These are phyloP conservation scores for Odobenus rosmarus DNA, from an alignment of 2,113 vertebrate species.

Conservation along the genomic window DNA sequence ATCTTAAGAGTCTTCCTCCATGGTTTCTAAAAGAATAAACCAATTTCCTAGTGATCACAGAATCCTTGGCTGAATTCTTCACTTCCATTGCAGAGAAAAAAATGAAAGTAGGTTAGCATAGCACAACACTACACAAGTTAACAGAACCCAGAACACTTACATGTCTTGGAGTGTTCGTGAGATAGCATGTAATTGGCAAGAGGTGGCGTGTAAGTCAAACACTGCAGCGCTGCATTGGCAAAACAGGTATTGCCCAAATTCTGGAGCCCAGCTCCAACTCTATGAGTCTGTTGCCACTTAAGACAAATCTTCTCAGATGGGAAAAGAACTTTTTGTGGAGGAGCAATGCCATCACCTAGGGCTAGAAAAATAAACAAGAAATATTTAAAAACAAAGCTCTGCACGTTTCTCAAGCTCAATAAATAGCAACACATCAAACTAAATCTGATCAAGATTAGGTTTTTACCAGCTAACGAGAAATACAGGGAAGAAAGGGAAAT, in stretches of 20 bases:
- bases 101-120: not conserved
- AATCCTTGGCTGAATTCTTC: slow-evolving; percentile 30
- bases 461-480: not conserved
- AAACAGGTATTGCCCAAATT: slow-evolving; percentile 98
- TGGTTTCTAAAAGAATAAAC: slow-evolving; percentile 30
- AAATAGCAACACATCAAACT: not conserved
- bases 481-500: not conserved
- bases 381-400: slow-evolving; percentile 25
- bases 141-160: slow-evolving; percentile 83
- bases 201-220: slow-evolving; percentile 96
- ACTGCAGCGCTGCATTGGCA: slow-evolving; percentile 97
- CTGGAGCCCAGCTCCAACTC: slow-evolving; percentile 96
- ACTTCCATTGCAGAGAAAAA: slow-evolving; percentile 51
- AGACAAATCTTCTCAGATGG: slow-evolving; percentile 94
- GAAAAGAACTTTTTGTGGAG: slow-evolving; percentile 95
- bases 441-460: not conserved
- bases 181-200: slow-evolving; percentile 97
- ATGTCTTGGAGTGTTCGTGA: slow-evolving; percentile 96
- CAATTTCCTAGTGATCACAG: not conserved
- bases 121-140: not conserved
- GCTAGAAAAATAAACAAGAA: slow-evolving; percentile 76
- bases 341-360: slow-evolving; percentile 93
- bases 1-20: not conserved
- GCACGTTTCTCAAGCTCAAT: not conserved
- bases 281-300: slow-evolving; percentile 94